These are phyloP conservation scores for Sminthurides aquaticus DNA, from an alignment of 2,888 invertebrate genomes.

Conservation along the genomic window DNA sequence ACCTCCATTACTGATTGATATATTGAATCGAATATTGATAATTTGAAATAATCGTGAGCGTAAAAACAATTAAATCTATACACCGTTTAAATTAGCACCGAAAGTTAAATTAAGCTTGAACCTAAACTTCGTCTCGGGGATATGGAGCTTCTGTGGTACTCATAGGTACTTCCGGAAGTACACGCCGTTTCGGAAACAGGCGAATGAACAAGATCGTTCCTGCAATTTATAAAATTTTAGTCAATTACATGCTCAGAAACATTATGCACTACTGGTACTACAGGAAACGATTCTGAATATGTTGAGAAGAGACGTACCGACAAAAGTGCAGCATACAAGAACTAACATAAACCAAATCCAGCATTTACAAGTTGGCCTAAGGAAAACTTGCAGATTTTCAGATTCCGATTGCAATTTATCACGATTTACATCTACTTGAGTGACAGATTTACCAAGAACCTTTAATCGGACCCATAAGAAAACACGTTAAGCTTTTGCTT, in stretches of 20 bases:
- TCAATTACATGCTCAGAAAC: too few species aligned
- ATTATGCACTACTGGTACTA: too few species aligned
- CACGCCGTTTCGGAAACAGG: conserved; percentile 63
- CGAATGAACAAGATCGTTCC: conserved; percentile 92
- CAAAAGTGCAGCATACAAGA: conserved; percentile 75
- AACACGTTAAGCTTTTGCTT: not conserved
- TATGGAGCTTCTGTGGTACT: not conserved
- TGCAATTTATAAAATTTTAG: conserved; percentile 49
- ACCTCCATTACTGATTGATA: too few species aligned
- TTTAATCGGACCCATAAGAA: conserved; percentile 45
- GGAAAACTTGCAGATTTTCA: conserved; percentile 73
- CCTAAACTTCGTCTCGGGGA: not conserved
- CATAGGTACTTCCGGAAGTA: not conserved
- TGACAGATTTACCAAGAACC: conserved; percentile 67
- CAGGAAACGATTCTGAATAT: too few species aligned
- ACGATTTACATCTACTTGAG: conserved; percentile 71
- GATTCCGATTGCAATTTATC: conserved; percentile 70
- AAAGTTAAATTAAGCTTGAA: too few species aligned
- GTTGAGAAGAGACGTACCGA: conserved; percentile 69
- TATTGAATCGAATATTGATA: too few species aligned
- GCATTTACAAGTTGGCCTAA: conserved; percentile 80
- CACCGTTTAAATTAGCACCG: too few species aligned
- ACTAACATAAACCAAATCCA: conserved; percentile 90
- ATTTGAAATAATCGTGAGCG: too few species aligned
- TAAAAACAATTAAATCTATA: too few species aligned